Conservation (phyloP, 2,888 invertebrate species). For the Eumacrocentrus americanus region DNA sequence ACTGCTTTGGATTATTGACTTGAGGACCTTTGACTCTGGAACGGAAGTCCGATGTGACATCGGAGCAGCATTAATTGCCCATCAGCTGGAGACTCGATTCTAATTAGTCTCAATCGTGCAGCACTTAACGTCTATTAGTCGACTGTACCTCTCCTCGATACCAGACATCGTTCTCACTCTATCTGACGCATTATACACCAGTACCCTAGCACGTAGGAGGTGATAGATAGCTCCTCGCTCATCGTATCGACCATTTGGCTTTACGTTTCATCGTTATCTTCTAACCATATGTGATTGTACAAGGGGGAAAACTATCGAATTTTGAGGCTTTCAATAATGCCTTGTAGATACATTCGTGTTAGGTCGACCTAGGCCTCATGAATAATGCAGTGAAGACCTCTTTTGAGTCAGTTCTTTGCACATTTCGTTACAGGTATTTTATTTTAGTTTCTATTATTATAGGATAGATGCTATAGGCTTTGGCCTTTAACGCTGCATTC, state of each 20-base stretch:
- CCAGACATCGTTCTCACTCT: background rate
- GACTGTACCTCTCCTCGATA: background rate
- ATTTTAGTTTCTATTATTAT: too few relatives aligned
- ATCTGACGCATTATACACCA: background rate
- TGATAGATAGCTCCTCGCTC: background rate
- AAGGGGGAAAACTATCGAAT: too few relatives aligned
- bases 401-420: too few relatives aligned
- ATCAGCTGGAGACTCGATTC: too few relatives aligned
- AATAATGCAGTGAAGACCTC: too few relatives aligned
- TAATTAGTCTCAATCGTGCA: conserved; percentile 20
- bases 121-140: conserved; percentile 20
- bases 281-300: background rate
- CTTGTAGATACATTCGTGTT: too few relatives aligned
- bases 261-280: background rate
- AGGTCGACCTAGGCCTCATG: too few relatives aligned
- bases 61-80: too few relatives aligned
- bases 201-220: background rate
- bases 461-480: too few relatives aligned
- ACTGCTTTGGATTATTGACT: background rate
- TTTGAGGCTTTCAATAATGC: too few relatives aligned
- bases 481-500: too few relatives aligned
- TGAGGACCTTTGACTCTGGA: background rate
- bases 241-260: background rate
- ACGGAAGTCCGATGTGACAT: background rate
- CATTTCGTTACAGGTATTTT: too few relatives aligned